A percentile compares a stretch with the other conserved stretches of the same genome.
Conservation (phyloP, 1,140 invertebrate species). For the Triops cancriformis region DNA sequence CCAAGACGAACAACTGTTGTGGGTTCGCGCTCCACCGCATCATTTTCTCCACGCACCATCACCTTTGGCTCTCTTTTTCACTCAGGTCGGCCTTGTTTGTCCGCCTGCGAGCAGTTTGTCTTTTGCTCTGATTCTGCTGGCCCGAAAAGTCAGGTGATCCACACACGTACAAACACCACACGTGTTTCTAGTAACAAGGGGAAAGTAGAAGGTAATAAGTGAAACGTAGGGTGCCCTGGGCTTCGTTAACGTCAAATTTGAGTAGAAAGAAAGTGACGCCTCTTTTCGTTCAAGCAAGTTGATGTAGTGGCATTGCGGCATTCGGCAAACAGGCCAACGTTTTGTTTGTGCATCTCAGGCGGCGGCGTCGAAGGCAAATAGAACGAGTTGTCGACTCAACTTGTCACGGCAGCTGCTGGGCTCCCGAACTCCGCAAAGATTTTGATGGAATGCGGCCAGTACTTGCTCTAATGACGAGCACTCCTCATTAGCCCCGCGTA, state of each 20-base stretch:
- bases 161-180: background rate
- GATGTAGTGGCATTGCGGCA: background rate
- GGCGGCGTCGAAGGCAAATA: slow-evolving; percentile 3
- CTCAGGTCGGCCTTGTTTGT: background rate
- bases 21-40: background rate
- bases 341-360: background rate
- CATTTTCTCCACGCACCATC: slow-evolving; percentile 1
- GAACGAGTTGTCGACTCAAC: background rate
- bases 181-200: background rate
- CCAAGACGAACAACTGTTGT: background rate
- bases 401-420: background rate
- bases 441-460: slow-evolving; percentile 7
- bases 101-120: background rate
- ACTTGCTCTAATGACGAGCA: background rate
- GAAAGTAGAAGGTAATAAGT: background rate
- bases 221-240: background rate
- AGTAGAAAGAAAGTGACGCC: background rate
- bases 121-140: background rate
- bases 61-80: background rate
- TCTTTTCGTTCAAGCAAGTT: background rate
- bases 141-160: background rate
- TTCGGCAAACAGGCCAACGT: background rate
- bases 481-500: slow-evolving; percentile 2
- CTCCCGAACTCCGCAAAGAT: background rate
- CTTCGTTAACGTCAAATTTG: background rate